Evolutionary conservation across 2,113 vertebrate genomes (phyloP).

Genomic region (Columba livia): DNA sequence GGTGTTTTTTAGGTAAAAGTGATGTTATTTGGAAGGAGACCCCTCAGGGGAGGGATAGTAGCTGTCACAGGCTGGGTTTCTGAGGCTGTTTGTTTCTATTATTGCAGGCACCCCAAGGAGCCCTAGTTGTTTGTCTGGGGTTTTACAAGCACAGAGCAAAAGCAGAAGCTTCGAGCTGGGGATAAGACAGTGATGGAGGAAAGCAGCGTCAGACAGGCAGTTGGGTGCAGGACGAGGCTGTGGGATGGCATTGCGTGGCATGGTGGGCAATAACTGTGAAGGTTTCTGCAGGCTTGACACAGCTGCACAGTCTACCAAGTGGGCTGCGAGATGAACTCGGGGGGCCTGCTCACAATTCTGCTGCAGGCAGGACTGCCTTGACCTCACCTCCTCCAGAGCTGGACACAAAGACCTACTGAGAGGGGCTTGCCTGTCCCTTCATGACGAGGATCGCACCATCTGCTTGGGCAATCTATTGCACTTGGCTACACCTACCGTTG

Average conservation of each 20-base stretch:
- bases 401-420: fast-evolving
- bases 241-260: background rate
- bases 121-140: background rate
- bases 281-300: background rate
- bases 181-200: background rate
- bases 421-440: background rate
- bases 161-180: background rate
- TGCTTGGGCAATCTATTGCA: background rate
- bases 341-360: background rate
- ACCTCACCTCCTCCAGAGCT: background rate
- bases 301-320: background rate
- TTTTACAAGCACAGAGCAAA: background rate
- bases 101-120: background rate
- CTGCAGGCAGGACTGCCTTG: background rate
- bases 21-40: background rate
- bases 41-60: background rate
- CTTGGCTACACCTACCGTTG: background rate
- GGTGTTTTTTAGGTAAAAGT: background rate
- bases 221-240: background rate
- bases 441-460: background rate
- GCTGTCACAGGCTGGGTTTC: background rate
- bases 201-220: background rate
- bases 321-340: background rate
- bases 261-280: background rate
- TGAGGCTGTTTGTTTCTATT: background rate